A percentile compares a stretch with the other conserved stretches of the same genome.
Evolutionary conservation across 1,140 invertebrate genomes (phyloP).

Genomic region (Plectrocnemia conspersa): DNA sequence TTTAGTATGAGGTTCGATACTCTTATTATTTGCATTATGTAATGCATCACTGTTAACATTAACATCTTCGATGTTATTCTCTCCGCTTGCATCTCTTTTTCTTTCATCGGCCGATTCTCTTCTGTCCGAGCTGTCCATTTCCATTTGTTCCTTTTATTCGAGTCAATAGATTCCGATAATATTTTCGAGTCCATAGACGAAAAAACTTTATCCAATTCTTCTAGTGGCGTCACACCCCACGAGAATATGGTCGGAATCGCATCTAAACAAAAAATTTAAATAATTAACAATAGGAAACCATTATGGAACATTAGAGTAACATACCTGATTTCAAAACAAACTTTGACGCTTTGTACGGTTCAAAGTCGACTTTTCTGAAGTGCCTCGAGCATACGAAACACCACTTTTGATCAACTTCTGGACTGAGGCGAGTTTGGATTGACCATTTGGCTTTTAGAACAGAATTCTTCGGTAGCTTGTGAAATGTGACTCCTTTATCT

Average conservation of each 20-base stretch:
- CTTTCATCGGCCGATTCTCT: constrained; percentile 31
- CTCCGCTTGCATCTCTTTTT: constrained; percentile 26
- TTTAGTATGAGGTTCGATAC: too few relatives aligned
- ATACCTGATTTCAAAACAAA: constrained; percentile 52
- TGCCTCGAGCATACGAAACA: constrained; percentile 60
- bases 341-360: constrained; percentile 39
- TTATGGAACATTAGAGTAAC: constrained; percentile 47
- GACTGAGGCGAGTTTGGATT: constrained; percentile 46
- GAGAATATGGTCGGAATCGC: constrained; percentile 46
- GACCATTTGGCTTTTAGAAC: constrained; percentile 49
- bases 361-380: constrained; percentile 59
- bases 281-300: constrained; percentile 5
- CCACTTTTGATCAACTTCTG: constrained; percentile 51
- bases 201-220: constrained; percentile 22
- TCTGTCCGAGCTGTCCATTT: constrained; percentile 28
- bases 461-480: constrained; percentile 53
- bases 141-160: constrained; percentile 38
- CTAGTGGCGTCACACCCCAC: constrained; percentile 39
- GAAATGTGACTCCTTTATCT: constrained; percentile 52
- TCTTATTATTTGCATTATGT: too few relatives aligned
- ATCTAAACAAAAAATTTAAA: constrained; percentile 24
- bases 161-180: constrained; percentile 9
- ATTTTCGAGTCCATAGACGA: neutral
- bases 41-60: too few relatives aligned
- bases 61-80: neutral